Conservation (phyloP, 1,140 invertebrate genomes). For the Magallana ariakensis region DNA sequence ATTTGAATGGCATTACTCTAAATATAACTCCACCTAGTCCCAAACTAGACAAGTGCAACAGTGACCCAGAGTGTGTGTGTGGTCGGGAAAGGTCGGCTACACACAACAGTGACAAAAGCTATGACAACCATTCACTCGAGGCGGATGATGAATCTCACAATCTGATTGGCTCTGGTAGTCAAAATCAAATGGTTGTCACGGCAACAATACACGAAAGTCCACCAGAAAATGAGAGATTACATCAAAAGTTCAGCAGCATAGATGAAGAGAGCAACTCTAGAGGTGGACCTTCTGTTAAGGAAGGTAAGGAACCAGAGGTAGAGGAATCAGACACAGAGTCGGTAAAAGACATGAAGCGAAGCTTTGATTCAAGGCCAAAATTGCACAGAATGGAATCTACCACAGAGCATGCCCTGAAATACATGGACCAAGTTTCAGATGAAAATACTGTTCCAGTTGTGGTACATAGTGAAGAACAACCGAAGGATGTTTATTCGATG, state of each 20-base stretch:
- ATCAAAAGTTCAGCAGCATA: neutral
- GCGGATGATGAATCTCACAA: slow-evolving; percentile 43
- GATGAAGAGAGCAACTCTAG: neutral
- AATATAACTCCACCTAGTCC: slow-evolving; percentile 56
- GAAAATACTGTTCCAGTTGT: neutral
- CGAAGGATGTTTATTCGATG: neutral
- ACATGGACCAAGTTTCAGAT: slow-evolving; percentile 10
- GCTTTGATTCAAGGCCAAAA: neutral
- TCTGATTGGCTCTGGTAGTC: slow-evolving; percentile 20
- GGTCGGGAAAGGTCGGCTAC: slow-evolving; percentile 3
- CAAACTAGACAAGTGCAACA: neutral
- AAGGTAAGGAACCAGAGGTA: neutral
- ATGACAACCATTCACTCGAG: slow-evolving; percentile 45
- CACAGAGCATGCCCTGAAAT: neutral
- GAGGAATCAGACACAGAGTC: neutral
- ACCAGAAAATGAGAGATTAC: neutral
- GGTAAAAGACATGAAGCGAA: neutral
- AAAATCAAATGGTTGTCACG: slow-evolving; percentile 27
- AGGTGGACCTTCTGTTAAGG: neutral
- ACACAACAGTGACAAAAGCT: slow-evolving; percentile 14
- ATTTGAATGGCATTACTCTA: slow-evolving; percentile 45
- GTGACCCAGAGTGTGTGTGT: slow-evolving; percentile 40
- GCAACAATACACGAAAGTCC: neutral
- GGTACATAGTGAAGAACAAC: neutral
- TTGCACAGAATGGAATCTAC: slow-evolving; percentile 11